phyloP scores from a whole-genome alignment of 2,797 vertebrate genomes.

The Apogon talboti region DNA sequence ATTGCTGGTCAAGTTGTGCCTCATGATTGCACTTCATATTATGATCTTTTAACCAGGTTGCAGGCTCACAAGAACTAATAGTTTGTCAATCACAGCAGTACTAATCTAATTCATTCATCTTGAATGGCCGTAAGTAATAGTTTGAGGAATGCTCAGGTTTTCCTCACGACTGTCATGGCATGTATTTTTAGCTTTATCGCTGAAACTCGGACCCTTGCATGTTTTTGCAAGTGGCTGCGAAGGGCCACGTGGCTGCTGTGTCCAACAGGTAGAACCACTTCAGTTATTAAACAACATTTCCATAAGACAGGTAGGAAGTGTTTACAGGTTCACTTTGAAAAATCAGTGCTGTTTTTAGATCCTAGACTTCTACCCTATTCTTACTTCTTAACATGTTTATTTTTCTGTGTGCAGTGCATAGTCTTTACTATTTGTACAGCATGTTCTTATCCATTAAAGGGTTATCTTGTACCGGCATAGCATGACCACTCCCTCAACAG shows the following conservation, averaged over 20 bases:
- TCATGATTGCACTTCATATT: no score
- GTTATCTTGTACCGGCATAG: slow-evolving; percentile 59
- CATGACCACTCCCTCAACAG: slow-evolving; percentile 42
- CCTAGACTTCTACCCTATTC: background rate
- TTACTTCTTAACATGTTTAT: slow-evolving; percentile 10
- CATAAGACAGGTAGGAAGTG: background rate
- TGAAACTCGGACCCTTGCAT: no score
- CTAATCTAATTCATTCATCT: background rate
- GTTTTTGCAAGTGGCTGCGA: slow-evolving; percentile 31
- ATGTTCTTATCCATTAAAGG: slow-evolving; percentile 35
- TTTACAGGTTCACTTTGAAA: slow-evolving; percentile 4
- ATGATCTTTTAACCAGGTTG: no score
- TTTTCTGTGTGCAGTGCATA: slow-evolving; percentile 14
- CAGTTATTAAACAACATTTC: no score
- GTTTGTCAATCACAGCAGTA: background rate
- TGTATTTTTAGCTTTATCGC: slow-evolving; percentile 2
- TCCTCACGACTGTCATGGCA: background rate
- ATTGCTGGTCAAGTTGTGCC: no score
- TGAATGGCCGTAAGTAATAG: background rate
- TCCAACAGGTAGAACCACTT: background rate
- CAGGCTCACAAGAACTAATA: no score
- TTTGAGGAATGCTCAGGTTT: background rate
- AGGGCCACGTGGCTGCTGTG: slow-evolving; percentile 3
- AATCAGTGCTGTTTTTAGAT: slow-evolving; percentile 10
- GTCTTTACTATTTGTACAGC: slow-evolving; percentile 33